Evolutionary conservation across 2,113 vertebrate species (phyloP), one percentile per base, ranked within the genome.

Genomic region (Mormoops blainvillei): DNA sequence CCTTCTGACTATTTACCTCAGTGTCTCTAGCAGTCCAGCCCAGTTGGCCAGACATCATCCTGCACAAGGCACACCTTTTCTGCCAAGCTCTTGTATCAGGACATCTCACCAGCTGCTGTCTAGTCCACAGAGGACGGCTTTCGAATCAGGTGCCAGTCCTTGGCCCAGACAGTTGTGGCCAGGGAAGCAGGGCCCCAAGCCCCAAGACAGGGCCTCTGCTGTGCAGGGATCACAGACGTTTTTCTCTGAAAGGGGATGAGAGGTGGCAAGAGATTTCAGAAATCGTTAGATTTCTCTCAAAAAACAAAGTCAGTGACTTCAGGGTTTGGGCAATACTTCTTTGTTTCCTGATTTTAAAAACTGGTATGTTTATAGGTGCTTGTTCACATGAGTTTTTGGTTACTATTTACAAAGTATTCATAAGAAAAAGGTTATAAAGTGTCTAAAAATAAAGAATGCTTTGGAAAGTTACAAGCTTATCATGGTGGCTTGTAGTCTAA

Each of bases 301-400:
- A 94, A 88, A 88, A 89, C 28, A 74, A 68, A 45, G 31, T 89
- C 87, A 52, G 16, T 43, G 71, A 85, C 3, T 28, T 87, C 45
- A 65, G 63, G 82, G 50, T 85, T 80, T 87, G 54, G 54, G 82
- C 48, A 70, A 63, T 77, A 33, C 38, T 22, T 41, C 65, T 74
- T 90, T 63, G 41, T 31, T 73, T 48, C 48, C 48, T 33, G n/a
- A 89, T 94, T 94, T 85, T 38, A 82, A 81, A 95, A 87, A 68
- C 13, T 45, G 6, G 2, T 16, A 82, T 77, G 26, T 86, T 83
- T 74, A 77, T 48, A 54, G 70, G 76, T 83, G 5, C 74, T 78
- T 87, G 20, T 89, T 87, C 68, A 74, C 54, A 77, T 84, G 50
- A 50, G 16, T 81, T 96, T 87, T 87, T 73, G n/a, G 48, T 87